Percentiles rank a stretch among this genome's conserved stretches.
These are phyloP conservation scores for Echinometra lucunter DNA, from an alignment of 53 echinoderm and acorn worm genomes.

Conservation along the genomic window DNA sequence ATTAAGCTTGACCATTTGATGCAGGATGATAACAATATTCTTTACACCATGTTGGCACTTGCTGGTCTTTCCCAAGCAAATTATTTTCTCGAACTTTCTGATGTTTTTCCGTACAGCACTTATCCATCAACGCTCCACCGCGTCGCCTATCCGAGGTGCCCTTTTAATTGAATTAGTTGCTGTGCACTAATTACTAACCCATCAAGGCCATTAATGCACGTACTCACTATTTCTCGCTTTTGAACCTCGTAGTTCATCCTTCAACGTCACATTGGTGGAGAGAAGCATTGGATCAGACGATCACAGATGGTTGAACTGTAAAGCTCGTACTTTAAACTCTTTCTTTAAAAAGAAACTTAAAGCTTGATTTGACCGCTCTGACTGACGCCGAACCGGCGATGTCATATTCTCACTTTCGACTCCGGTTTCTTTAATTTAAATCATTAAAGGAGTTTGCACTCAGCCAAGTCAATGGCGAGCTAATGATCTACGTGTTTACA, in stretches of 20 bases:
- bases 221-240: constrained; percentile 20
- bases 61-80: neutral
- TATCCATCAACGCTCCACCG: constrained; percentile 13
- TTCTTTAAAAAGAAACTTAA: neutral
- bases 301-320: constrained; percentile 9
- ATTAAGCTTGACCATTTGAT: too few relatives aligned
- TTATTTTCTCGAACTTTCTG: neutral
- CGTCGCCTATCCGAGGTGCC: neutral
- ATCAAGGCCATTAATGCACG: neutral
- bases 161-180: constrained; percentile 31
- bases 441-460: too few relatives aligned
- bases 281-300: neutral
- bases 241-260: neutral
- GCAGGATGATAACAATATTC: neutral
- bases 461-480: too few relatives aligned
- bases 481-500: too few relatives aligned
- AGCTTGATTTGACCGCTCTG: neutral
- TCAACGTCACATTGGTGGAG: constrained; percentile 11
- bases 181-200: constrained; percentile 32
- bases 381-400: neutral
- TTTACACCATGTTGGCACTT: neutral
- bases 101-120: neutral
- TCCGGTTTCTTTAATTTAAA: neutral
- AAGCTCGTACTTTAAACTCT: neutral
- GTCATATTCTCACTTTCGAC: neutral